Evolutionary conservation across 2,797 vertebrate species (phyloP), one percentile per base, ranked within the genome.

Genomic region (Hirundo rustica): DNA sequence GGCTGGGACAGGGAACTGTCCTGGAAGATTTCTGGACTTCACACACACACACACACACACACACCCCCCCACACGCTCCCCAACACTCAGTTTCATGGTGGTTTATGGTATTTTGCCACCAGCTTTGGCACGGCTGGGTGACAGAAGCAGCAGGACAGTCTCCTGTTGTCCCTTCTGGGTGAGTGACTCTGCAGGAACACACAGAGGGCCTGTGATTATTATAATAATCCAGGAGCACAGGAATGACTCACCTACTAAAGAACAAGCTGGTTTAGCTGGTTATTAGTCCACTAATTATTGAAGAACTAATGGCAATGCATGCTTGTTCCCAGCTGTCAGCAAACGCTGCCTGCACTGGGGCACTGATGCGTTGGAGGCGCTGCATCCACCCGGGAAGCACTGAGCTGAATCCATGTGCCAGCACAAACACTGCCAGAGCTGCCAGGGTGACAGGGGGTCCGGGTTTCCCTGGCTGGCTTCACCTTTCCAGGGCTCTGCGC

Each of bases 41-140:
- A 45, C 36, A 44, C 6, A 19, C 0, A 36, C 5, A 0, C 22
- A 14, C 1, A 30, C 6, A 0, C 36, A 1, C 27, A 5, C 14
- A 14, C 0, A 21, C 8, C 0, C 30, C n/a, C 25, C 38, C 38
- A 38, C 38, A 38, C 38, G 38, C 0, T 45, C 5, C 8, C 18
- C 30, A 66, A 16, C 8, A 2, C 17, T 23, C 45, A 38, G 34
- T 65, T 53, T 54, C 1, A 0, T 25, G 48, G 45, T 38, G n/a
- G 25, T 42, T 75, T 8, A 36, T 22, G 66, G 65, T 22, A 36
- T 73, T 87, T 89, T 74, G 4, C 10, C 53, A 44, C 14, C 27
- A 27, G 13, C 5, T 51, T 68, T 42, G 81, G 64, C 61, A 82
- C 78, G 36, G 20, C 10, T 5, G 9, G 21, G 17, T 48, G 70